phyloP scores from a whole-genome alignment of 2,113 vertebrate species.

The Fulmarus glacialis region DNA sequence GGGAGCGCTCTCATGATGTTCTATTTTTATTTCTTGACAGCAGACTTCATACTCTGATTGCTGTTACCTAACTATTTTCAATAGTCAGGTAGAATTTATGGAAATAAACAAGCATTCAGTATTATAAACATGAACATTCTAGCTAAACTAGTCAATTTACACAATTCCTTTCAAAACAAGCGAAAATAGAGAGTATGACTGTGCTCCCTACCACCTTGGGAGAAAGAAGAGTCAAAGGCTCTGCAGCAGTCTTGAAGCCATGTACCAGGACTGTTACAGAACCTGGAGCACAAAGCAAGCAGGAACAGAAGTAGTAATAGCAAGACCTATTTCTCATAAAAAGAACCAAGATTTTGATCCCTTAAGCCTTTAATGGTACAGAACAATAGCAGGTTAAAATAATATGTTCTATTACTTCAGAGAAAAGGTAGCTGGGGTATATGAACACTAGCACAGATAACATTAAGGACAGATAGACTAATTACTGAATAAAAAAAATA shows the following conservation, averaged over 20 bases:
- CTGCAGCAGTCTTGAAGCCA: not conserved
- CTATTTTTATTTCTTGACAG: not conserved
- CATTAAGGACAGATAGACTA: not conserved
- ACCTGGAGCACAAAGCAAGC: not conserved
- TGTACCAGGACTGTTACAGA: not conserved
- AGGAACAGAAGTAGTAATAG: not conserved
- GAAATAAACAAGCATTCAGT: not conserved
- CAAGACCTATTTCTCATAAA: not conserved
- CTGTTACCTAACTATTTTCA: not conserved
- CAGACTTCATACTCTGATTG: not conserved
- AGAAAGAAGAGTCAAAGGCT: not conserved
- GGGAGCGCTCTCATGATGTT: not conserved
- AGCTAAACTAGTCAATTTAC: not conserved
- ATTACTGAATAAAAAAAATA: not conserved
- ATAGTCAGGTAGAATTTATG: not conserved
- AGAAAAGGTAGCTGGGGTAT: not conserved
- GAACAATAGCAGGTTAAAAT: not conserved
- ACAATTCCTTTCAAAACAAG: not conserved
- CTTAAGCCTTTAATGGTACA: not conserved
- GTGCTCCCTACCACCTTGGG: not conserved
- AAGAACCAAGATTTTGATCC: not conserved
- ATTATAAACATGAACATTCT: not conserved
- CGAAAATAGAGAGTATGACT: not conserved
- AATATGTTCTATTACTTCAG: not conserved
- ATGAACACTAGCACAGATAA: not conserved